Conservation (phyloP, 2,797 vertebrate genomes). For the Hyperoplus lanceolatus region DNA sequence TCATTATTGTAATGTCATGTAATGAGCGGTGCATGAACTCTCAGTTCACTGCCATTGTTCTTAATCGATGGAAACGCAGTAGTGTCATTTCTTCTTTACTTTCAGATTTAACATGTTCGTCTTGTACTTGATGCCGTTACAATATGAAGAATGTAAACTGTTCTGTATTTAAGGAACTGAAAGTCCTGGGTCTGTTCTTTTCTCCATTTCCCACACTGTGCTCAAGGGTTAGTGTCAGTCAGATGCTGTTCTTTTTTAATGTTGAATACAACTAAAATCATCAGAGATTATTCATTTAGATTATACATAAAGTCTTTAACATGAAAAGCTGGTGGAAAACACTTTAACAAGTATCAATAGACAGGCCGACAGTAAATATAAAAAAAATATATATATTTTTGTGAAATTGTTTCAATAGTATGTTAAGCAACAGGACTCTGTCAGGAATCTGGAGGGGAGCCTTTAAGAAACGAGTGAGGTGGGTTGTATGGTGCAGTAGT, state of each 20-base stretch:
- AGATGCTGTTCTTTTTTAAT: neutral
- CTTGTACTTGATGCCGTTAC: neutral
- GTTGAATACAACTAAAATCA: neutral
- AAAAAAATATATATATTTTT: neutral
- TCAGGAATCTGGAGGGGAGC: neutral
- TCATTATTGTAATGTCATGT: constrained; percentile 4
- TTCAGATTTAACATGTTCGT: neutral
- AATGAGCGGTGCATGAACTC: neutral
- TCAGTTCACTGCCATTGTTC: neutral
- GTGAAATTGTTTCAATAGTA: neutral
- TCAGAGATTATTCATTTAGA: neutral
- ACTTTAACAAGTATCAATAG: neutral
- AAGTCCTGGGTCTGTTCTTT: neutral
- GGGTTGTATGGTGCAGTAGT: constrained; percentile 31
- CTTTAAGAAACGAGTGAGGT: neutral
- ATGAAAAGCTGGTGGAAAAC: constrained; percentile 1
- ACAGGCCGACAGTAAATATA: neutral
- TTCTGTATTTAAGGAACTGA: constrained; percentile 1
- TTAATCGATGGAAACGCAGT: neutral
- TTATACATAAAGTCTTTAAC: neutral
- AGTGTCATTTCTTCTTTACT: neutral
- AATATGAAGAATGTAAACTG: constrained; percentile 22
- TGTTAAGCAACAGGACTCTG: constrained; percentile 16
- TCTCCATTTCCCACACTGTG: too few relatives aligned
- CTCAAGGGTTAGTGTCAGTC: neutral